These are phyloP conservation scores for Alectura lathami DNA, from an alignment of 2,113 vertebrate genomes.

Conservation along the genomic window DNA sequence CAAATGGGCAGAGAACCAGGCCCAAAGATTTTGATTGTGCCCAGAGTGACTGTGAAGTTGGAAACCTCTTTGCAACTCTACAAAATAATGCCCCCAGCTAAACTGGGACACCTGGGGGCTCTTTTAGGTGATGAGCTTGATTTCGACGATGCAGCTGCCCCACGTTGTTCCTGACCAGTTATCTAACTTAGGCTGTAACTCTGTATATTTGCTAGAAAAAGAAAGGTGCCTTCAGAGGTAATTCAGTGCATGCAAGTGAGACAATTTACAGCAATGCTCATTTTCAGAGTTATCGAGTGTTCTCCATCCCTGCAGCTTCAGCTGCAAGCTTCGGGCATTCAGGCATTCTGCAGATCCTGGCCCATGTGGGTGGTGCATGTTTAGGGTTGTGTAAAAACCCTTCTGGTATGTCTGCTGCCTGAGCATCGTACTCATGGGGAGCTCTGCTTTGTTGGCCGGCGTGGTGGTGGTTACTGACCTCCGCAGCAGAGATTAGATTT, in stretches of 20 bases:
- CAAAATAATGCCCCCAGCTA: accelerated
- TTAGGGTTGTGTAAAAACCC: accelerated
- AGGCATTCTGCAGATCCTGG: background rate
- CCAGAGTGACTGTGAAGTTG: accelerated
- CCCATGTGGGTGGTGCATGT: too few species aligned
- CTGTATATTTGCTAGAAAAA: background rate
- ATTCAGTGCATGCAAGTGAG: background rate
- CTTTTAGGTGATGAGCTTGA: background rate
- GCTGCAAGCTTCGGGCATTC: background rate
- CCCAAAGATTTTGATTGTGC: background rate
- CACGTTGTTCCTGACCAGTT: background rate
- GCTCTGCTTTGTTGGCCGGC: background rate
- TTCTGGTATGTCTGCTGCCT: background rate
- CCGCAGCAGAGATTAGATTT: accelerated
- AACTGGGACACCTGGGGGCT: background rate
- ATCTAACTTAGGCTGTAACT: background rate
- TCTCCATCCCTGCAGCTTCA: background rate
- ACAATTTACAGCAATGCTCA: background rate
- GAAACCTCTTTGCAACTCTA: background rate
- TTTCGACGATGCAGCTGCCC: background rate
- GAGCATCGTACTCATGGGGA: background rate
- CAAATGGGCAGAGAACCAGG: accelerated
- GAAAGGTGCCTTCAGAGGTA: background rate
- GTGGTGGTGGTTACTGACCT: background rate
- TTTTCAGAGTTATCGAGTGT: background rate